Evolutionary conservation across 2,888 invertebrate genomes (phyloP).

Genomic region (Drosophila monieri): DNA sequence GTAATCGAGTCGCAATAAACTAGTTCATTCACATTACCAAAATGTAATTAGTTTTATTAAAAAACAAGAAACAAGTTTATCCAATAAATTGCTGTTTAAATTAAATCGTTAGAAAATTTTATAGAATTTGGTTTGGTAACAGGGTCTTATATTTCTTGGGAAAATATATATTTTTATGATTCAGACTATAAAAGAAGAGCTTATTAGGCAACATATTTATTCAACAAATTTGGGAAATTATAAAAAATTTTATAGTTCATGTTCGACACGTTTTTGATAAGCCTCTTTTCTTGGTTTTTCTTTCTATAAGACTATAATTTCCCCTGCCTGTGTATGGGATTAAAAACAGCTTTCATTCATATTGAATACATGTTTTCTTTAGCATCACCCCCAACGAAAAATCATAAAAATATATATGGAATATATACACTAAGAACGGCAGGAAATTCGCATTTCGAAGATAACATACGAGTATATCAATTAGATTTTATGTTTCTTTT

Average conservation of each 20-base stretch:
- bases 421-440: background rate
- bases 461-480: conserved; percentile 24
- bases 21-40: conserved; percentile 16
- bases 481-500: conserved; percentile 35
- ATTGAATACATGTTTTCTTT: background rate
- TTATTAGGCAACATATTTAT: background rate
- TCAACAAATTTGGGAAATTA: background rate
- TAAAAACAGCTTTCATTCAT: conserved; percentile 1
- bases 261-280: background rate
- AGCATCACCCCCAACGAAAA: background rate
- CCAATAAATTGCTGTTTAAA: too few species aligned
- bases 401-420: background rate
- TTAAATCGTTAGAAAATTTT: too few species aligned
- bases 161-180: background rate
- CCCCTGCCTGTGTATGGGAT: background rate
- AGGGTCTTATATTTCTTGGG: background rate
- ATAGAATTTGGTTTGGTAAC: too few species aligned
- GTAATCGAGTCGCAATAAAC: conserved; percentile 53
- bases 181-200: too few species aligned
- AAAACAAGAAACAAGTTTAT: background rate
- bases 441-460: conserved; percentile 7
- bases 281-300: background rate
- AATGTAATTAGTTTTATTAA: background rate
- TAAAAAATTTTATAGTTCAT: background rate
- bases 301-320: background rate